phyloP scores from a whole-genome alignment of 2,888 invertebrate species.

The Apotomis betuletana region DNA sequence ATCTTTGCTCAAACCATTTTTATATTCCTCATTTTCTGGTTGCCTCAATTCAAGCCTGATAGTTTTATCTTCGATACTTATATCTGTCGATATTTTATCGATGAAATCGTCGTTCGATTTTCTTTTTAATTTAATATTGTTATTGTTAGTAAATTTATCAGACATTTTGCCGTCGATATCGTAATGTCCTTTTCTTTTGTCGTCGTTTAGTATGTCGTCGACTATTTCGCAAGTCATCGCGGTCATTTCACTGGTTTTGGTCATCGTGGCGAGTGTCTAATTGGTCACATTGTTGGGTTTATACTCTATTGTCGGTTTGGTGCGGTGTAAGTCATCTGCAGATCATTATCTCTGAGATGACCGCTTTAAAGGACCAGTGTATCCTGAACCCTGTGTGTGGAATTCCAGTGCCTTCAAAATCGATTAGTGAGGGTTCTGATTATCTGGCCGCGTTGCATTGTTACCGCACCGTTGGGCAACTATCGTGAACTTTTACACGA shows the following conservation, averaged over 20 bases:
- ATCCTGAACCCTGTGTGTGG: constrained; percentile 57
- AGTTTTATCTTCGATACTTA: constrained; percentile 67
- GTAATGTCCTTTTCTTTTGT: constrained; percentile 63
- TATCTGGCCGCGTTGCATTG: constrained; percentile 65
- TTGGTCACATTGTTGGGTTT: constrained; percentile 75
- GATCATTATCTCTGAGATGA: constrained; percentile 80
- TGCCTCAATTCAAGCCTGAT: constrained; percentile 67
- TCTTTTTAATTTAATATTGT: constrained; percentile 59
- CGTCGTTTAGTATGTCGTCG: constrained; percentile 70
- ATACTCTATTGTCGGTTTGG: constrained; percentile 77
- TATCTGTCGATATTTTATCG: constrained; percentile 56
- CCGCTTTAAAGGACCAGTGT: constrained; percentile 65
- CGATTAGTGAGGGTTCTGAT: constrained; percentile 61
- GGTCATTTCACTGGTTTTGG: constrained; percentile 72
- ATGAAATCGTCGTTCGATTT: constrained; percentile 55
- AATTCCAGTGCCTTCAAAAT: constrained; percentile 54
- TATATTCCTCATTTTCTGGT: constrained; percentile 48
- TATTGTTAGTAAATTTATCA: constrained; percentile 58
- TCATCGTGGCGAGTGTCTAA: constrained; percentile 69
- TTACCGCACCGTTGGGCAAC: constrained; percentile 74
- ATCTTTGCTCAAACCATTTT: constrained; percentile 23
- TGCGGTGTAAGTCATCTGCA: constrained; percentile 79
- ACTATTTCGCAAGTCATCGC: constrained; percentile 63
- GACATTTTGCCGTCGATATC: constrained; percentile 50
- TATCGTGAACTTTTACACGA: constrained; percentile 83